phyloP scores from a whole-genome alignment of 2,888 invertebrate species.

The Melanargia galathea region DNA sequence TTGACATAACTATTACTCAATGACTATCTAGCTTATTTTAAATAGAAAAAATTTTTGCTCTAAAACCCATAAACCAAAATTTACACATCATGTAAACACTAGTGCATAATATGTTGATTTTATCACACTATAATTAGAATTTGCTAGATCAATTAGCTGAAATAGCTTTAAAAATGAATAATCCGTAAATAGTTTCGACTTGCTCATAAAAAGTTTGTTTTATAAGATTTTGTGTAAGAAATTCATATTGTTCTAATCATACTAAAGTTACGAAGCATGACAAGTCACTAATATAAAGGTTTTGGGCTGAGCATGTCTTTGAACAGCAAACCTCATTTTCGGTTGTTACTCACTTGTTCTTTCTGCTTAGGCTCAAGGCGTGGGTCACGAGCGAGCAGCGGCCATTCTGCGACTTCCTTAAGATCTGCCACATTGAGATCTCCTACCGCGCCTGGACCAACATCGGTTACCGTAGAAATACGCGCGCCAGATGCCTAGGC shows the following conservation, averaged over 20 bases:
- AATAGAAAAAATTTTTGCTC: conserved; percentile 2
- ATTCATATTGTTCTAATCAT: background rate
- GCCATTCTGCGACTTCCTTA: conserved; percentile 88
- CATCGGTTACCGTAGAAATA: conserved; percentile 88
- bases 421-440: conserved; percentile 83
- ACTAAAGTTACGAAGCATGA: conserved; percentile 22
- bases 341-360: conserved; percentile 9
- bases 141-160: conserved; percentile 13
- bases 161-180: conserved; percentile 9
- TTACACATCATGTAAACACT: conserved; percentile 9
- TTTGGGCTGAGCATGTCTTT: conserved; percentile 29
- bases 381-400: conserved; percentile 89
- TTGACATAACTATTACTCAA: background rate
- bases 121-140: background rate
- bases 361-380: conserved; percentile 80
- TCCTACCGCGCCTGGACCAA: conserved; percentile 70
- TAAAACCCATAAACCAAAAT: background rate
- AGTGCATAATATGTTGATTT: background rate
- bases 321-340: background rate
- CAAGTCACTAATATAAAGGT: conserved; percentile 14
- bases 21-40: conserved; percentile 12
- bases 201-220: conserved; percentile 10
- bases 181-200: conserved; percentile 20
- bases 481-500: conserved; percentile 78
- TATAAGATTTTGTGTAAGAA: conserved; percentile 8